A percentile compares a stretch with the other conserved stretches of the same genome.
Evolutionary conservation across 2,888 invertebrate species (phyloP).

Genomic region (Drosophila parthenogenetica): DNA sequence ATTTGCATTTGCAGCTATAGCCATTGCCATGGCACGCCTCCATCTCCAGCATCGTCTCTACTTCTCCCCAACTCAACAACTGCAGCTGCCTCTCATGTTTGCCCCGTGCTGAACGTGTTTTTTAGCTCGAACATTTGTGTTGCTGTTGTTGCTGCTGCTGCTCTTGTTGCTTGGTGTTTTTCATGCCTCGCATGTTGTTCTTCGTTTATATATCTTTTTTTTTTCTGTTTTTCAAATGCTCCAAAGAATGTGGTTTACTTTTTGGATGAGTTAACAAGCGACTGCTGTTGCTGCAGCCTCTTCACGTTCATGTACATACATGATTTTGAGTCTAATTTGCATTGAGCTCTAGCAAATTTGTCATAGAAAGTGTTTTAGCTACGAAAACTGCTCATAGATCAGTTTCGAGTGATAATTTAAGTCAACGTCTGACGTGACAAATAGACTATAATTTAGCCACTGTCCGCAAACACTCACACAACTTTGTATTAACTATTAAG

Average conservation of each 20-base stretch:
- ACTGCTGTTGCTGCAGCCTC: conserved; percentile 26
- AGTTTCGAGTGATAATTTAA: conserved; percentile 66
- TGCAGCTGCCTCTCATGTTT: conserved; percentile 35
- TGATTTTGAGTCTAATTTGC: conserved; percentile 62
- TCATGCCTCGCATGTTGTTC: conserved; percentile 62
- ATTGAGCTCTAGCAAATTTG: conserved; percentile 62
- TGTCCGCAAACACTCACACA: conserved; percentile 3
- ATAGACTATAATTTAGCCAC: conserved; percentile 48
- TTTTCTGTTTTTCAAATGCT: conserved; percentile 65
- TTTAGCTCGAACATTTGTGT: conserved; percentile 42
- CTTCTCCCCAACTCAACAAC: conserved; percentile 7
- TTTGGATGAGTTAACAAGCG: conserved; percentile 82
- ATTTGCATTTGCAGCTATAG: conserved; percentile 56
- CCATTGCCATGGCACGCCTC: conserved; percentile 26
- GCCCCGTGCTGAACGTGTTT: conserved; percentile 73
- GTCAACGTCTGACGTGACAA: conserved; percentile 67
- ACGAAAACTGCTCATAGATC: conserved; percentile 66
- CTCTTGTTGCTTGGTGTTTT: conserved; percentile 52
- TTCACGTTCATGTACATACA: conserved; percentile 53
- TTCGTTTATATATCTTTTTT: conserved; percentile 37
- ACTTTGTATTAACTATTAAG: conserved; percentile 3
- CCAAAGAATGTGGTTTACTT: conserved; percentile 78
- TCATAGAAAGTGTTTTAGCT: conserved; percentile 70
- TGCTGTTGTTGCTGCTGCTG: conserved; percentile 34
- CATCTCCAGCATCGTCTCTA: conserved; percentile 23